Evolutionary conservation across 2,888 invertebrate genomes (phyloP).

Genomic region (Apamea monoglypha): DNA sequence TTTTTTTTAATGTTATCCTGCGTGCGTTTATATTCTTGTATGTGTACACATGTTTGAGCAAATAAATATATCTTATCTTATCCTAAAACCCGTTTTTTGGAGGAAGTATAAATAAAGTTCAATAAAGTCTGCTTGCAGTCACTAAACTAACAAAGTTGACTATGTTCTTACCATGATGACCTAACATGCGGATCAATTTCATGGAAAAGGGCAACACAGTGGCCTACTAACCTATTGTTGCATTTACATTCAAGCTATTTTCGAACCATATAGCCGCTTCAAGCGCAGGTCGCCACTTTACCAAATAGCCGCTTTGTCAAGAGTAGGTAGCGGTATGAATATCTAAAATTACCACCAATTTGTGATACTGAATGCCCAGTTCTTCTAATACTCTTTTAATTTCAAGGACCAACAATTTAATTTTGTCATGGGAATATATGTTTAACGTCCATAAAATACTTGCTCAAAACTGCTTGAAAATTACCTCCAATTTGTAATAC

Average conservation of each 20-base stretch:
- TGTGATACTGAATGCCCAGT: not conserved
- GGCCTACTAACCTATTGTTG: conserved; percentile 52
- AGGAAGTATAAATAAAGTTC: no score
- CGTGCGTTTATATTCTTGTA: no score
- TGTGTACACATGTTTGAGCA: no score
- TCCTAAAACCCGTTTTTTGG: no score
- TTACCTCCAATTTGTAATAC: no score
- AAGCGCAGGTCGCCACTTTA: not conserved
- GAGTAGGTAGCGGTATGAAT: conserved; percentile 12
- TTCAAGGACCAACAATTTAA: no score
- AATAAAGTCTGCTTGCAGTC: conserved; percentile 1
- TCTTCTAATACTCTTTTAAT: not conserved
- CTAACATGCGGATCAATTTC: conserved; percentile 11
- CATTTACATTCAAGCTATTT: conserved; percentile 24
- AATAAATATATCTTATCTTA: no score
- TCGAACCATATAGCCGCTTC: conserved; percentile 15
- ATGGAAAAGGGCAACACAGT: conserved; percentile 32
- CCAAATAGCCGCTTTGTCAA: conserved; percentile 18
- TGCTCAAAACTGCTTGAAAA: no score
- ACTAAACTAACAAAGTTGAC: not conserved
- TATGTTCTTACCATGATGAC: not conserved
- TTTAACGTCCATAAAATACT: no score
- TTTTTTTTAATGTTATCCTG: no score
- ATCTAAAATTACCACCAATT: conserved; percentile 6
- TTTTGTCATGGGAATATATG: no score